Base-by-base conservation (phyloP, 2,888 invertebrate species). In the Parnassius orleans region DNA sequence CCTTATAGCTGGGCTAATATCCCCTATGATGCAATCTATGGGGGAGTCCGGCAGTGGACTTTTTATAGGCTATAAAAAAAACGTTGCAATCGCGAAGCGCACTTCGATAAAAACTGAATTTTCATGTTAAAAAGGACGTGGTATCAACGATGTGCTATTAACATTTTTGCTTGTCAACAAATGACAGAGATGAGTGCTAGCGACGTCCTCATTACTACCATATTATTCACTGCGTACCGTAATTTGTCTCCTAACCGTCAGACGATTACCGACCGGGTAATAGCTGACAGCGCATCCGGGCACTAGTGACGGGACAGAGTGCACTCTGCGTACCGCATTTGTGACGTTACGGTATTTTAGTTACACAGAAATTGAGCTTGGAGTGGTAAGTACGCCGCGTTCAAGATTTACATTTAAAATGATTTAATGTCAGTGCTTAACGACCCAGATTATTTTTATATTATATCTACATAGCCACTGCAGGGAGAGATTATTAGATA, bases 251-350 rank as follows among this genome's bases (percentile, higher is more conserved):
- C 61, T 53, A 55, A 57, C 63, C 54, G 64, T 19, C 58, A 48
- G 57, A 33, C 57, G 57, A 60, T 63, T 60, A 60, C 60, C 62
- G 54, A 53, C 51, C 65, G 60, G 60, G 54, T 54, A 61, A 66
- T 63, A 19, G 67, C 65, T 58, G 60, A 61, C 67, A 61, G 65
- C 66, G 68, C 66, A 59, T 70, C 70, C 70, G 70, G 60, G 53
- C 62, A 46, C 61, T 66, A 69, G 70, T 70, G 70, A 68, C 61
- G 68, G 55, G 41, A 60, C 60, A 43, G 43, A 60, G 53, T 62
- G 63, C 61, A 59, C 55, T 46, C 56, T 54, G 51, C 57, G 57
- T 56, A 60, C 64, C 60, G 53, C 60, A 53, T 63, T 63, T 53
- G 46, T 9, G 52, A 52, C 14, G 59, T 59, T 55, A 56, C 46